These are phyloP conservation scores for Montipora cactus DNA, from an alignment of 64 coral and sea anemone genomes.

Conservation along the genomic window DNA sequence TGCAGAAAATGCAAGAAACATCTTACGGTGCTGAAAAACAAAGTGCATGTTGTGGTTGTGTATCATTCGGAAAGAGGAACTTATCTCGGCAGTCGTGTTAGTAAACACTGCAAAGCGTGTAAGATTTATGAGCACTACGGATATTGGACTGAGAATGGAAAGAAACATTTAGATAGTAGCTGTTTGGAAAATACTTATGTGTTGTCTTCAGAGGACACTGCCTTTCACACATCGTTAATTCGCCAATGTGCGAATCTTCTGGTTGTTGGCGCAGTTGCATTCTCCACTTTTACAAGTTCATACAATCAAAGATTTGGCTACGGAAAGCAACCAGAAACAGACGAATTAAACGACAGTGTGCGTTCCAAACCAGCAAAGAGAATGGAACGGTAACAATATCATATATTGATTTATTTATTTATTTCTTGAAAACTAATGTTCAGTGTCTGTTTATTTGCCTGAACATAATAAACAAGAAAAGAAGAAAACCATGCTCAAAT, in stretches of 20 bases:
- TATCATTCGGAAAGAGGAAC: conserved; percentile 27
- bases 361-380: conserved; percentile 14
- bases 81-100: not conserved
- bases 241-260: conserved; percentile 18
- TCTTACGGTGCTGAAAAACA: not conserved
- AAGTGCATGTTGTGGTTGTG: conserved; percentile 17
- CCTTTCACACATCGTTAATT: conserved; percentile 5
- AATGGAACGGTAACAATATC: not conserved
- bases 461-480: not conserved
- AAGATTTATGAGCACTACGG: conserved; percentile 51
- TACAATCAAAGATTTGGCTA: conserved; percentile 50
- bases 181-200: not conserved
- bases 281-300: conserved; percentile 9
- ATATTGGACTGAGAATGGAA: conserved; percentile 33
- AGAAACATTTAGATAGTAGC: not conserved
- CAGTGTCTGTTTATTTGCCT: not conserved
- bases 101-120: conserved; percentile 34
- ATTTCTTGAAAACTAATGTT: not conserved
- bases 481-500: not conserved
- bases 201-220: conserved; percentile 42
- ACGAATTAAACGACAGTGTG: not conserved
- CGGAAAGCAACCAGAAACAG: not conserved
- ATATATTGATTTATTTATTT: not conserved
- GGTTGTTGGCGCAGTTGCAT: conserved; percentile 48
- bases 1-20: not conserved